Percentiles rank a stretch among this genome's conserved stretches.
phyloP scores from a whole-genome alignment of 53 echinoderm and acorn worm genomes.

The Astropecten irregularis region DNA sequence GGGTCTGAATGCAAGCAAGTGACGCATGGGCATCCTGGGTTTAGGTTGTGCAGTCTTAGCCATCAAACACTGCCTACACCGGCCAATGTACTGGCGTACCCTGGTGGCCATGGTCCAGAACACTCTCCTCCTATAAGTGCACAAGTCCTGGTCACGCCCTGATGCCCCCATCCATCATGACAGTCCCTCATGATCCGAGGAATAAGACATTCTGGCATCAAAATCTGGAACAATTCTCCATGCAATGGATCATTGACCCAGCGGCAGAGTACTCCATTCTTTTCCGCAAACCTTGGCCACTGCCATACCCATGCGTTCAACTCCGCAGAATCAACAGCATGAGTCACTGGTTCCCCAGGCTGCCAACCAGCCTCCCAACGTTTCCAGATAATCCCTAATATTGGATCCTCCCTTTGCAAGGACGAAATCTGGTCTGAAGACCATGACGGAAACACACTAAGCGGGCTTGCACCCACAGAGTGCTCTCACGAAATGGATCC shows the following conservation, averaged over 20 bases:
- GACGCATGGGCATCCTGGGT: constrained; percentile 6
- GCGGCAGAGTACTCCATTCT: constrained; percentile 24
- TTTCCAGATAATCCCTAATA: constrained; percentile 4
- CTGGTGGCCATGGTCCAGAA: constrained; percentile 56
- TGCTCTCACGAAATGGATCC: neutral
- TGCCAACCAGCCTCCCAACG: constrained; percentile 43
- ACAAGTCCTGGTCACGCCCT: constrained; percentile 43
- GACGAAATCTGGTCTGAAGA: neutral
- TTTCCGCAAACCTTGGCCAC: constrained; percentile 2
- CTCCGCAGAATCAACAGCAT: constrained; percentile 37
- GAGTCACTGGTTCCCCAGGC: constrained; percentile 46
- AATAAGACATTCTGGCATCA: too few relatives aligned
- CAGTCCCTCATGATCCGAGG: constrained; percentile 52
- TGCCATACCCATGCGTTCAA: constrained; percentile 61
- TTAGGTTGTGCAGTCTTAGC: constrained; percentile 52
- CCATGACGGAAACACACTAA: neutral
- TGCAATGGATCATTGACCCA: too few relatives aligned
- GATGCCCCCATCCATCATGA: too few relatives aligned
- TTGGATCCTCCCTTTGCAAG: neutral
- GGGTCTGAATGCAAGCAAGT: too few relatives aligned
- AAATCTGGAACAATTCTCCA: too few relatives aligned
- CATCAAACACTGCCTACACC: constrained; percentile 40
- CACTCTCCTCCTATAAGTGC: constrained; percentile 37
- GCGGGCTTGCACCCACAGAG: neutral
- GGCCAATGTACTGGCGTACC: constrained; percentile 25